These are phyloP conservation scores for Strigamia maritima DNA, from an alignment of 2,888 invertebrate genomes.

Conservation along the genomic window DNA sequence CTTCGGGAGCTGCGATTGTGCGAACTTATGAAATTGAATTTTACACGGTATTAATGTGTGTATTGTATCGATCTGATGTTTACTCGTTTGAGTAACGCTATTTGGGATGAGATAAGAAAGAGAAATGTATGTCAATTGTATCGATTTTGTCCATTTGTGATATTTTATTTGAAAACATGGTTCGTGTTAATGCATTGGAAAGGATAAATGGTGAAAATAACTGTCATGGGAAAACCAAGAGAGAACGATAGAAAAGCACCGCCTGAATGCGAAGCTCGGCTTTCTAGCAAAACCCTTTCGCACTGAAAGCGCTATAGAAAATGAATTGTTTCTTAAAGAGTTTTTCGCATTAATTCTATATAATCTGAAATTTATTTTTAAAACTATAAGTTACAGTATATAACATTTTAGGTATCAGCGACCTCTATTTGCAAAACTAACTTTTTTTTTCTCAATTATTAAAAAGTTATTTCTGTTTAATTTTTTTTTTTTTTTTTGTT, in stretches of 20 bases:
- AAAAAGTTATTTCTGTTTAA: too few relatives aligned
- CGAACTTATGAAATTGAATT: background rate
- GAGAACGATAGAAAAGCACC: background rate
- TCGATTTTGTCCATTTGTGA: conserved; percentile 3
- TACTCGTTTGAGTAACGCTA: background rate
- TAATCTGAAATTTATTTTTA: too few relatives aligned
- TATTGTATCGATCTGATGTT: background rate
- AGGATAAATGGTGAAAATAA: conserved; percentile 27
- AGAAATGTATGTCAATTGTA: conserved; percentile 24
- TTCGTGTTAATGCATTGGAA: conserved; percentile 17
- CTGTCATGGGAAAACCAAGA: conserved; percentile 21
- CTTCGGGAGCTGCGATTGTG: background rate
- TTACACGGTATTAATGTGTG: background rate
- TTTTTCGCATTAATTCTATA: too few relatives aligned
- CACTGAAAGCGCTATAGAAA: conserved; percentile 1
- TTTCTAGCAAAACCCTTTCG: background rate
- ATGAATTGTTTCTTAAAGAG: background rate
- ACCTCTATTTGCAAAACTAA: too few relatives aligned
- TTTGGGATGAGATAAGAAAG: conserved; percentile 7
- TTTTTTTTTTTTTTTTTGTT: too few relatives aligned
- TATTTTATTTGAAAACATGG: background rate
- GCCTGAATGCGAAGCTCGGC: conserved; percentile 29
- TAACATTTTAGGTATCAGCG: too few relatives aligned
- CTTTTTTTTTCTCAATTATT: too few relatives aligned
- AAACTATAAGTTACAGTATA: too few relatives aligned